A percentile compares a stretch with the other conserved stretches of the same genome.
Evolutionary conservation across 2,888 invertebrate species (phyloP).

Genomic region (Noctua janthina): DNA sequence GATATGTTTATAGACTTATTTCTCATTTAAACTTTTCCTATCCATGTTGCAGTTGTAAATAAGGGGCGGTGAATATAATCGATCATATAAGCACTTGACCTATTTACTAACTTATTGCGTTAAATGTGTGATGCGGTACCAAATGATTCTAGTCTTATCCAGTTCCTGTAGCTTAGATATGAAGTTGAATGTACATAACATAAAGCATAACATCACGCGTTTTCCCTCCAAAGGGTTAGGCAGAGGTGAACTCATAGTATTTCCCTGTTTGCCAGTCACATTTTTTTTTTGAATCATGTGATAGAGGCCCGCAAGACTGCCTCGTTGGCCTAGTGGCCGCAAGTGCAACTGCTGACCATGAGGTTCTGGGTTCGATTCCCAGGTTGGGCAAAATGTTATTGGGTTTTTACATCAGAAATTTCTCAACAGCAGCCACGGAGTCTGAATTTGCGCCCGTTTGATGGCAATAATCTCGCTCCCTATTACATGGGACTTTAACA

Average conservation of each 20-base stretch:
- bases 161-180: neutral
- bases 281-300: neutral
- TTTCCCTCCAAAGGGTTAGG: neutral
- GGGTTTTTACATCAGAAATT: too few species aligned
- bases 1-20: neutral
- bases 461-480: too few species aligned
- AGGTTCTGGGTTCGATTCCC: too few species aligned
- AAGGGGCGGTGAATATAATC: neutral
- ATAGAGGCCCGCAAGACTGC: neutral
- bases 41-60: neutral
- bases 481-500: too few species aligned
- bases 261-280: neutral
- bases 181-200: neutral
- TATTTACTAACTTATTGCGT: constrained; percentile 1
- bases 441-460: too few species aligned
- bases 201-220: neutral
- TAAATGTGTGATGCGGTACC: neutral
- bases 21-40: neutral
- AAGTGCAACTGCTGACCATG: too few species aligned
- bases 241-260: neutral
- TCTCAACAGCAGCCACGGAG: too few species aligned
- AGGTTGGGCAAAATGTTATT: too few species aligned
- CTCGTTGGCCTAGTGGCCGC: too few species aligned
- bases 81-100: neutral
- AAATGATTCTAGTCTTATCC: neutral